These are phyloP conservation scores for Lycodopsis pacificus DNA, from an alignment of 2,797 vertebrate genomes.

Conservation along the genomic window DNA sequence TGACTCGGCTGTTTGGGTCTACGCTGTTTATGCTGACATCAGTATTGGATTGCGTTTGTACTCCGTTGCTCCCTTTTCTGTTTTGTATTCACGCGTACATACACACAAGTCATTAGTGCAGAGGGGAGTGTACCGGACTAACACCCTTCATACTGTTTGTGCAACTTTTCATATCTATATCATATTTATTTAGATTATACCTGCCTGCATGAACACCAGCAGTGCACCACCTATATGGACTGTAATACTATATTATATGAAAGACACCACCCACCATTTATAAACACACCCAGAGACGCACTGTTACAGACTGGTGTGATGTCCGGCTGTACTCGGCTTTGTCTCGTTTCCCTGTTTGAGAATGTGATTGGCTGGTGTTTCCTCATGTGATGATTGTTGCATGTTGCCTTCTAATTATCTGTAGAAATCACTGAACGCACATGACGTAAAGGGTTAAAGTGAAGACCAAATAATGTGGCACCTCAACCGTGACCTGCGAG, in stretches of 20 bases:
- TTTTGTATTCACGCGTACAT: neutral
- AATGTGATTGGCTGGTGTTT: neutral
- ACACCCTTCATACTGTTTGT: neutral
- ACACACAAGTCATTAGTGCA: neutral
- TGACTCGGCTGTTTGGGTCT: slow-evolving; percentile 46
- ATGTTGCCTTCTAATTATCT: neutral
- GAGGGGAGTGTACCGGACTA: neutral
- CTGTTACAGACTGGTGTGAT: neutral
- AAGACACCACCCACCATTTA: neutral
- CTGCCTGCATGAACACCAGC: neutral
- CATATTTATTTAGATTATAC: neutral
- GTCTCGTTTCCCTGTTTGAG: slow-evolving; percentile 18
- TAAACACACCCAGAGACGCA: neutral
- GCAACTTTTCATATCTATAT: slow-evolving; percentile 1
- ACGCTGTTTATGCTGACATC: slow-evolving; percentile 51
- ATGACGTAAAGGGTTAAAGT: neutral
- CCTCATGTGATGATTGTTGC: neutral
- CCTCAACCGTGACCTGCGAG: neutral
- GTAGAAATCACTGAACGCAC: neutral
- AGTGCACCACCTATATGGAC: neutral
- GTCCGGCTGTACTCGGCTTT: neutral
- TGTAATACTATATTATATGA: neutral
- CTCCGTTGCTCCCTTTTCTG: neutral
- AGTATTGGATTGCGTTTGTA: slow-evolving; percentile 21
- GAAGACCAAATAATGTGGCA: neutral